Percentiles rank a stretch among this genome's conserved stretches.
Evolutionary conservation across 2,888 invertebrate genomes (phyloP).

Genomic region (Brenthis daphne): DNA sequence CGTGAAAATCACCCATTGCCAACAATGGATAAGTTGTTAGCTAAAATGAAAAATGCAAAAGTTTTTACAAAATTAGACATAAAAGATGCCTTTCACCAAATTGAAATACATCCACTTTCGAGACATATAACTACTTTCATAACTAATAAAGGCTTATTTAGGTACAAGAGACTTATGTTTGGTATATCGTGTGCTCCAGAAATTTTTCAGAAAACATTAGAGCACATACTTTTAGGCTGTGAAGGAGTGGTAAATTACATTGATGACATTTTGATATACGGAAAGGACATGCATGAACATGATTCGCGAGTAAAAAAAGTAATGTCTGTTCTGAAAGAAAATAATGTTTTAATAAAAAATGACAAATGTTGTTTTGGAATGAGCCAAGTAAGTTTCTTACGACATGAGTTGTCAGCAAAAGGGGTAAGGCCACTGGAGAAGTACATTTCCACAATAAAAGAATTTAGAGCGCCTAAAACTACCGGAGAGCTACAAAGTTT

Average conservation of each 20-base stretch:
- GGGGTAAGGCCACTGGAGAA: constrained; percentile 40
- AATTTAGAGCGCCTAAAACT: constrained; percentile 37
- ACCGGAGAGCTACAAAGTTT: constrained; percentile 46
- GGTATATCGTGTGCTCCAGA: constrained; percentile 61
- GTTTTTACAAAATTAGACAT: constrained; percentile 34
- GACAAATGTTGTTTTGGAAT: constrained; percentile 36
- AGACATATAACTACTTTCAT: constrained; percentile 36
- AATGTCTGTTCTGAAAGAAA: constrained; percentile 35
- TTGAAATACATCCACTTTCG: too few relatives aligned
- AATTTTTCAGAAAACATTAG: constrained; percentile 50
- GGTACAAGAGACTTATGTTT: constrained; percentile 59
- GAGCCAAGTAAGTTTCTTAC: constrained; percentile 34
- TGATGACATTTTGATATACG: constrained; percentile 7
- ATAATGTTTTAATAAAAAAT: neutral
- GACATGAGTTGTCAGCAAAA: constrained; percentile 37
- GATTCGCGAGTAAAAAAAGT: constrained; percentile 35
- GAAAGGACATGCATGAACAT: constrained; percentile 32
- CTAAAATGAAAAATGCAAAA: constrained; percentile 34
- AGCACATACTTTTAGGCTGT: constrained; percentile 49
- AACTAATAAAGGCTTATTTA: constrained; percentile 50
- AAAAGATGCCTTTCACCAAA: too few relatives aligned
- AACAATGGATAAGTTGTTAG: constrained; percentile 23
- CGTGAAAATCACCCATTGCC: constrained; percentile 22
- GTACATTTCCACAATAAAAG: constrained; percentile 34
- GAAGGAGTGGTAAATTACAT: constrained; percentile 42